Conservation (phyloP, 2,888 invertebrate genomes). For the Drosophila parthenogenetica region DNA sequence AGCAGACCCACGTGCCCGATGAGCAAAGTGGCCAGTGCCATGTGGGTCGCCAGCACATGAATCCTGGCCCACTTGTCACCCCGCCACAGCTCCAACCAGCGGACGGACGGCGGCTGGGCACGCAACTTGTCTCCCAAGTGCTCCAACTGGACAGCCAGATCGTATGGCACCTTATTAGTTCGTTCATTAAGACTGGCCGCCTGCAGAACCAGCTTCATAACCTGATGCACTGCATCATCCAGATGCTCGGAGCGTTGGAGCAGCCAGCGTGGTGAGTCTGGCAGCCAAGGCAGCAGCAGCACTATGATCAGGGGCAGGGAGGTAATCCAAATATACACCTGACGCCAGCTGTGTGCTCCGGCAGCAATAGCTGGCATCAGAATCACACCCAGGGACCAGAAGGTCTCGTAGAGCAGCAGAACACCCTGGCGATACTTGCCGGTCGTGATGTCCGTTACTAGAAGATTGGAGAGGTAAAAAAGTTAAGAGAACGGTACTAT, state of each 20-base stretch:
- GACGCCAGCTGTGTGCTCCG: slow-evolving; percentile 83
- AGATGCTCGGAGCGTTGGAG: slow-evolving; percentile 75
- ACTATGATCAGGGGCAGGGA: slow-evolving; percentile 83
- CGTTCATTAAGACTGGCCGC: slow-evolving; percentile 83
- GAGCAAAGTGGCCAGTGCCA: slow-evolving; percentile 83
- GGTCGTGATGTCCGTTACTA: slow-evolving; percentile 85
- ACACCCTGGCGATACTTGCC: slow-evolving; percentile 82
- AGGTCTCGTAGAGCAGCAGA: slow-evolving; percentile 84
- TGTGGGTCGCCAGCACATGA: slow-evolving; percentile 81
- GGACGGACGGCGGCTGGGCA: slow-evolving; percentile 62
- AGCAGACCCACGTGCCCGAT: slow-evolving; percentile 85
- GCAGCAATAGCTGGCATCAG: slow-evolving; percentile 83
- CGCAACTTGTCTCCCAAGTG: slow-evolving; percentile 58
- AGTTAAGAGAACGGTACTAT: background rate
- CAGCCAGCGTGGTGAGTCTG: slow-evolving; percentile 85
- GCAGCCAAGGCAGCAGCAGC: slow-evolving; percentile 84
- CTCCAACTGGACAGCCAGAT: slow-evolving; percentile 77
- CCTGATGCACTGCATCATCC: slow-evolving; percentile 65
- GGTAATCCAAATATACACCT: slow-evolving; percentile 84
- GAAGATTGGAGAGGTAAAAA: background rate
- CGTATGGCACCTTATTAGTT: slow-evolving; percentile 71
- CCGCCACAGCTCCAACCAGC: slow-evolving; percentile 83
- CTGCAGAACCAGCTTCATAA: slow-evolving; percentile 78
- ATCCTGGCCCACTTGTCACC: slow-evolving; percentile 70
- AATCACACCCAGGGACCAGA: slow-evolving; percentile 85